Conservation (phyloP, 2,888 invertebrate species). For the Phasia obesa region DNA sequence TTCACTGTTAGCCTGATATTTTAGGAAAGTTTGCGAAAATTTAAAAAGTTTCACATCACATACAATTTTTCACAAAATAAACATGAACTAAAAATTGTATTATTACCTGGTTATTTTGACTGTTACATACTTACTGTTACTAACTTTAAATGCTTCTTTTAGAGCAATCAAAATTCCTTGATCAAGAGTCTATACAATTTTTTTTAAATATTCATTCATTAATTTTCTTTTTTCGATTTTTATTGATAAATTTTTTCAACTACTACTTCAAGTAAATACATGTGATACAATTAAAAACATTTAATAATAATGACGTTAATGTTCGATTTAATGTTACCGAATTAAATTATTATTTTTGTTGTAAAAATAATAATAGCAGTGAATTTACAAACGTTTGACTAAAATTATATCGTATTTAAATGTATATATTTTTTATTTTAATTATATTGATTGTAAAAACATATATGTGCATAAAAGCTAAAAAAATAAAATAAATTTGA, state of each 20-base stretch:
- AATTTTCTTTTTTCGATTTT: constrained; percentile 17
- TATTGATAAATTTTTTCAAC: constrained; percentile 55
- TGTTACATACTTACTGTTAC: not conserved
- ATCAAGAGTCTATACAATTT: too few species aligned
- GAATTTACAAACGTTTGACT: constrained; percentile 30
- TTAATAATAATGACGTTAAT: constrained; percentile 45
- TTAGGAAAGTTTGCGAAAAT: too few species aligned
- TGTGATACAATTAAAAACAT: constrained; percentile 61
- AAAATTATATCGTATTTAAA: constrained; percentile 28
- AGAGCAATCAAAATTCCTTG: not conserved
- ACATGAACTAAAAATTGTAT: too few species aligned
- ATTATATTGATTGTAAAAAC: constrained; percentile 34
- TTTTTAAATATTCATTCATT: not conserved
- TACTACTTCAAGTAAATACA: constrained; percentile 44
- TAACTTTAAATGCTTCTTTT: not conserved
- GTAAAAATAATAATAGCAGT: constrained; percentile 23
- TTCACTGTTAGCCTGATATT: too few species aligned
- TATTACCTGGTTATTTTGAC: too few species aligned
- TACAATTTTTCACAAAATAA: too few species aligned
- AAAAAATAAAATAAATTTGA: constrained; percentile 42
- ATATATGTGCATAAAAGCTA: constrained; percentile 60
- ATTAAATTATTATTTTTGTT: constrained; percentile 4
- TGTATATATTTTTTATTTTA: constrained; percentile 1
- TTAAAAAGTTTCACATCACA: too few species aligned
- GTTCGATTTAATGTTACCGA: constrained; percentile 37